phyloP scores from a whole-genome alignment of 2,113 vertebrate species.

The Tragulus kanchil region DNA sequence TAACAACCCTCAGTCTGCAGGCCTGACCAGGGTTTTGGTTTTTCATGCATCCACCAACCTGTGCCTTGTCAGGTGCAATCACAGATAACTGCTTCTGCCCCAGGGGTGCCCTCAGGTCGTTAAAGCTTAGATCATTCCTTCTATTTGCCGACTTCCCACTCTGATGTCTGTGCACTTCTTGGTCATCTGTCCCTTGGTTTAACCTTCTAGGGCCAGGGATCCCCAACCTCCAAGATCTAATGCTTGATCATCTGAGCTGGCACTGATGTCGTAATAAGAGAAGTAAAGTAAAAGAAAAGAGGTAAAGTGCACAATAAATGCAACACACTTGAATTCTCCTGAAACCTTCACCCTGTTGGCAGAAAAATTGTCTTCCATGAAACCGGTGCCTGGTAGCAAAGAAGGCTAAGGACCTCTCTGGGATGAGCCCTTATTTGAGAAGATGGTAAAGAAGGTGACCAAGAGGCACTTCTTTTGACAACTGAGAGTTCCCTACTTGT shows the following conservation, averaged over 20 bases:
- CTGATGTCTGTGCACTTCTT: too few relatives aligned
- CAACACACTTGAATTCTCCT: neutral
- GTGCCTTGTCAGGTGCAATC: too few relatives aligned
- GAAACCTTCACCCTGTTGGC: neutral
- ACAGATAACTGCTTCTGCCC: too few relatives aligned
- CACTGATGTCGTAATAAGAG: neutral
- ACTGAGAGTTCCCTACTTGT: neutral
- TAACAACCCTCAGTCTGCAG: neutral
- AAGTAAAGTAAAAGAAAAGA: neutral
- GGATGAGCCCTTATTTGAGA: neutral
- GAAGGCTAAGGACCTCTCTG: neutral
- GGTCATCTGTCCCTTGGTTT: neutral
- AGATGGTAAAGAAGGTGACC: neutral
- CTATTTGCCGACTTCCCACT: too few relatives aligned
- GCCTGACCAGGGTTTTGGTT: fast-evolving
- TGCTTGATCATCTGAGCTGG: neutral
- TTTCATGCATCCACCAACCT: too few relatives aligned
- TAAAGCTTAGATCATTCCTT: too few relatives aligned
- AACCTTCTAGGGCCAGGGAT: neutral
- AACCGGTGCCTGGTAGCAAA: neutral
- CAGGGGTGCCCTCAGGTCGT: too few relatives aligned
- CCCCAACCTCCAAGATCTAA: neutral
- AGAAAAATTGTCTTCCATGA: neutral
- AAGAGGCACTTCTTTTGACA: neutral
- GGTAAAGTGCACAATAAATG: neutral